These are phyloP conservation scores for Sapajus apella DNA, from an alignment of 2,113 vertebrate genomes.

Conservation along the genomic window DNA sequence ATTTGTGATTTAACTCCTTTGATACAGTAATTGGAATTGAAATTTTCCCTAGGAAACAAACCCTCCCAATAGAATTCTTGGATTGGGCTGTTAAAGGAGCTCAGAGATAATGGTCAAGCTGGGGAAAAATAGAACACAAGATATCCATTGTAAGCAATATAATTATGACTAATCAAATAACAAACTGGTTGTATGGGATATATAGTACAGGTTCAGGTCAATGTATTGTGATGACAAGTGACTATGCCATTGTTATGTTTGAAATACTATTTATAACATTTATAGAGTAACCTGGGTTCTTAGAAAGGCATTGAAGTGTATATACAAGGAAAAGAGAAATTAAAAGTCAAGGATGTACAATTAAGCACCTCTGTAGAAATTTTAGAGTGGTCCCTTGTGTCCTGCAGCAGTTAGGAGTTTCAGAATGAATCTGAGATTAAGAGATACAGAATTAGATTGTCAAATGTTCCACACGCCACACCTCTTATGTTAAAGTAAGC, in stretches of 20 bases:
- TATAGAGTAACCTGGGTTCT: not conserved
- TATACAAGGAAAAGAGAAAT: not conserved
- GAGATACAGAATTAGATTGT: not conserved
- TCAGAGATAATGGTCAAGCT: not conserved
- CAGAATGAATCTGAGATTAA: not conserved
- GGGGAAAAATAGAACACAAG: not conserved
- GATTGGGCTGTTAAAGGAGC: not conserved
- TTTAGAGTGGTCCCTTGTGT: not conserved
- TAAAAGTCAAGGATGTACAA: not conserved
- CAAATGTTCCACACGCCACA: fast-evolving
- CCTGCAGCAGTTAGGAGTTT: not conserved
- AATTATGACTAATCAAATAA: not conserved
- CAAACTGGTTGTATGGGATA: not conserved
- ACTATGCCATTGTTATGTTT: not conserved
- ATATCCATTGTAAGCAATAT: not conserved
- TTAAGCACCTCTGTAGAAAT: not conserved
- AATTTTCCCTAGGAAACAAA: not conserved
- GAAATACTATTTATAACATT: not conserved
- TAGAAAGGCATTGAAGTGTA: not conserved
- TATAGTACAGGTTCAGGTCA: not conserved
- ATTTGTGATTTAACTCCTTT: not conserved
- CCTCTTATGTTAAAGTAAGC: not conserved
- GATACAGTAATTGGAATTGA: not conserved
- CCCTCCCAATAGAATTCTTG: not conserved
- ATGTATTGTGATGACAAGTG: not conserved